Percentiles rank a stretch among this genome's conserved stretches.
phyloP scores from a whole-genome alignment of 2,113 vertebrate species.

The Spizaetus ornatus region DNA sequence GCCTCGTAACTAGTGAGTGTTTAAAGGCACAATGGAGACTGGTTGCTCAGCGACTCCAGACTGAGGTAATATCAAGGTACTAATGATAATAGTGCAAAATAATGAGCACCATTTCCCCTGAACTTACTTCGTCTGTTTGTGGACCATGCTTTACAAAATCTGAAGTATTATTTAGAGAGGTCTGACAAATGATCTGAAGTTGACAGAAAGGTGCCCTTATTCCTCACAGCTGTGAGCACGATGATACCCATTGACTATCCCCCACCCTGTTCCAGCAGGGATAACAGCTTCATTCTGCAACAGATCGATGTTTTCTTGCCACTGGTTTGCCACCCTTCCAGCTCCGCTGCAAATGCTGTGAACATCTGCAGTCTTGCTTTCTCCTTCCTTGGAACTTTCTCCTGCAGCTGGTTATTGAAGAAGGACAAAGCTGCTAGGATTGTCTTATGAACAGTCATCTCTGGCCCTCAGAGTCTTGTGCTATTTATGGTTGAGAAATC shows the following conservation, averaged over 20 bases:
- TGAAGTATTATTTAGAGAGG: background rate
- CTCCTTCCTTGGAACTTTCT: background rate
- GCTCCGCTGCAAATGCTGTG: background rate
- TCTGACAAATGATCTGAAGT: background rate
- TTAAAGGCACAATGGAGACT: background rate
- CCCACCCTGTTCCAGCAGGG: background rate
- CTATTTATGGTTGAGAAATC: background rate
- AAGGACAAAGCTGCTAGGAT: background rate
- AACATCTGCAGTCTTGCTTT: background rate
- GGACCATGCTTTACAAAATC: background rate
- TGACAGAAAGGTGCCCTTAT: background rate
- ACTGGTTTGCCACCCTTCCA: background rate
- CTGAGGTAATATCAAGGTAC: background rate
- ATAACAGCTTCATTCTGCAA: background rate
- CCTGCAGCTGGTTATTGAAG: background rate
- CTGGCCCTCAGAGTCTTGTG: background rate
- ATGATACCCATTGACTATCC: background rate
- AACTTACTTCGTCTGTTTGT: background rate
- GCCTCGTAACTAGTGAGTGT: background rate
- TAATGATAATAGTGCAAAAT: background rate
- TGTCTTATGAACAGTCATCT: background rate
- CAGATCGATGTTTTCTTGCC: background rate
- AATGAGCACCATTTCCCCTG: background rate
- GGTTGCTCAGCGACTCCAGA: background rate
- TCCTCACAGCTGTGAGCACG: background rate